A percentile compares a stretch with the other conserved stretches of the same genome.
Evolutionary conservation across 1,140 invertebrate species (phyloP).

Genomic region (Augochlora pura): DNA sequence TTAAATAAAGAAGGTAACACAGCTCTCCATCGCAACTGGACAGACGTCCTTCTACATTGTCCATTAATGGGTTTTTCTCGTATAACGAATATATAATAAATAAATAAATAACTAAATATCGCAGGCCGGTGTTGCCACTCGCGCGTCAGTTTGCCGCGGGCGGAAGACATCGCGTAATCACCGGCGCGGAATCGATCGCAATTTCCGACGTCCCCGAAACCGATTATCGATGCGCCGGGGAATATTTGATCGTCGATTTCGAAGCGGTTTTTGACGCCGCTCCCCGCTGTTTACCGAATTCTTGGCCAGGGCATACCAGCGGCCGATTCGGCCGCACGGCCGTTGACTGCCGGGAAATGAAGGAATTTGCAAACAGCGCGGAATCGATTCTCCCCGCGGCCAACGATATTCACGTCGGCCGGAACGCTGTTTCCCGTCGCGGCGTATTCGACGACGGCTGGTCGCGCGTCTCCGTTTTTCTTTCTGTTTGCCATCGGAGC

Average conservation of each 20-base stretch:
- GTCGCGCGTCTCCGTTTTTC: background rate
- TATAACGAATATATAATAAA: too few relatives aligned
- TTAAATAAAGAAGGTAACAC: too few relatives aligned
- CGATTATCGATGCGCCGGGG: conserved; percentile 39
- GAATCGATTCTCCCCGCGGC: background rate
- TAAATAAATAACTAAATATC: too few relatives aligned
- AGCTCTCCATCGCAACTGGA: too few relatives aligned
- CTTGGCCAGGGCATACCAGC: background rate
- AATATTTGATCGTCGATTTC: conserved; percentile 46
- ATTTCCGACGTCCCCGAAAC: conserved; percentile 39
- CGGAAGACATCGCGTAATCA: background rate
- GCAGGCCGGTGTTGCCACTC: too few relatives aligned
- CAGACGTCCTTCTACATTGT: too few relatives aligned
- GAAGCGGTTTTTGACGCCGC: conserved; percentile 16
- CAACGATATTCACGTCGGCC: background rate
- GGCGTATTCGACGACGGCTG: too few relatives aligned
- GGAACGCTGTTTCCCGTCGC: background rate
- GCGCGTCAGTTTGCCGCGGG: background rate
- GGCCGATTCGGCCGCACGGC: background rate
- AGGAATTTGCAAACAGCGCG: conserved; percentile 28
- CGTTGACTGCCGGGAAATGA: conserved; percentile 25
- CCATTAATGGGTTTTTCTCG: too few relatives aligned
- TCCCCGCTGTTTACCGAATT: conserved; percentile 29
- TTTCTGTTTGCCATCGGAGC: background rate
- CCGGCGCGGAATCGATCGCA: conserved; percentile 42